These are phyloP conservation scores for Phaethon lepturus DNA, from an alignment of 2,113 vertebrate genomes.

Conservation along the genomic window DNA sequence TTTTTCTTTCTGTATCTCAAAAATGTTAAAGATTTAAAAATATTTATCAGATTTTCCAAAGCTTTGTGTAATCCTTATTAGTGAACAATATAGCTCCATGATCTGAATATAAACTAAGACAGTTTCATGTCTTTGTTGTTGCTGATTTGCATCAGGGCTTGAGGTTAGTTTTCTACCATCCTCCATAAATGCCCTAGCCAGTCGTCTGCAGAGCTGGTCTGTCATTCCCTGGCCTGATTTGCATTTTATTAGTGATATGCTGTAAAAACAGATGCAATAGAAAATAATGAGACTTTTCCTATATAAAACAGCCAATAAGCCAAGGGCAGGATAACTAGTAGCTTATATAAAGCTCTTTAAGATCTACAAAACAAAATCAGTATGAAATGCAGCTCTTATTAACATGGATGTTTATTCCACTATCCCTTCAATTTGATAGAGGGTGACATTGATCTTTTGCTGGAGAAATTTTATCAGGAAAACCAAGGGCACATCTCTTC, in stretches of 20 bases:
- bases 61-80: not conserved
- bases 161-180: not conserved
- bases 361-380: not conserved
- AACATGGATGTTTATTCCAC: not conserved
- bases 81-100: not conserved
- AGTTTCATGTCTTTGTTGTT: not conserved
- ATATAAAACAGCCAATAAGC: not conserved
- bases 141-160: not conserved
- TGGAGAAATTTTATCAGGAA: constrained; percentile 86
- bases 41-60: not conserved
- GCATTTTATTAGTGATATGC: not conserved
- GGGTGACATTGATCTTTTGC: constrained; percentile 88
- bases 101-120: not conserved
- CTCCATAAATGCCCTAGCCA: not conserved
- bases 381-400: not conserved
- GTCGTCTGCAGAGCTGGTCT: not conserved
- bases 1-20: not conserved
- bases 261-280: not conserved
- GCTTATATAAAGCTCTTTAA: not conserved
- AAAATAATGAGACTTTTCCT: not conserved
- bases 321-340: not conserved
- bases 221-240: not conserved
- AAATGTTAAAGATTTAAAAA: not conserved
- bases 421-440: constrained; percentile 76
- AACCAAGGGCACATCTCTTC: constrained; percentile 77